Percentiles rank a stretch among this genome's conserved stretches.
Evolutionary conservation across 2,797 vertebrate genomes (phyloP).

Genomic region (Typhlichthys subterraneus): DNA sequence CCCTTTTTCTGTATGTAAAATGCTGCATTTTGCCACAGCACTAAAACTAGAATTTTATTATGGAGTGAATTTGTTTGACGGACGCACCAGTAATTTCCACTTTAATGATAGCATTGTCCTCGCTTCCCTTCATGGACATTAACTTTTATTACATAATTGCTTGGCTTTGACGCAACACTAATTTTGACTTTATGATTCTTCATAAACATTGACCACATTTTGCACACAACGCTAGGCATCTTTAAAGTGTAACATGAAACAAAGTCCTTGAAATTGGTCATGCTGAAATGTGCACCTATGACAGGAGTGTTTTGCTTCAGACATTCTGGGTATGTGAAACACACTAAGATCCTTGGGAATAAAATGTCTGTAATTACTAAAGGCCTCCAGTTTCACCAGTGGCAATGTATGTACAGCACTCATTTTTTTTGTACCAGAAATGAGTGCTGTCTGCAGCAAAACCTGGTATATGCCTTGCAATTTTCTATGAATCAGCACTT

Average conservation of each 20-base stretch:
- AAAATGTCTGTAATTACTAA: constrained; percentile 26
- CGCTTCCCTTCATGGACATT: constrained; percentile 69
- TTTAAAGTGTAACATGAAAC: constrained; percentile 66
- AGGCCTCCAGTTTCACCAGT: background rate
- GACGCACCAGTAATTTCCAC: constrained; percentile 62
- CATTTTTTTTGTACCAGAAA: background rate
- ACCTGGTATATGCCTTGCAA: background rate
- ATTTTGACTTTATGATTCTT: constrained; percentile 71
- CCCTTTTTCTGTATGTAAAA: constrained; percentile 5
- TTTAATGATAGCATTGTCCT: constrained; percentile 72
- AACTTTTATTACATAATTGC: constrained; percentile 76
- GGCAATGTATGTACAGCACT: background rate
- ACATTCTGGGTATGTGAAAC: constrained; percentile 13
- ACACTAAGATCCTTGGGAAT: constrained; percentile 23
- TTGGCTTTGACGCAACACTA: constrained; percentile 69
- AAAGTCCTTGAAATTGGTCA: constrained; percentile 54
- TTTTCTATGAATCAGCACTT: constrained; percentile 12
- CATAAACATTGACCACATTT: constrained; percentile 70
- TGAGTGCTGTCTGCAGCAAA: too few species aligned
- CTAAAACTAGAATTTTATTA: constrained; percentile 41
- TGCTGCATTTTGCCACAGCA: constrained; percentile 30
- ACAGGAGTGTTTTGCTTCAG: constrained; percentile 19
- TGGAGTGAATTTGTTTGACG: constrained; percentile 54
- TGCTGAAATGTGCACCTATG: constrained; percentile 2
- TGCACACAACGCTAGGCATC: constrained; percentile 58